Percentiles rank a stretch among this genome's conserved stretches.
These are phyloP conservation scores for Cricetomys ansorgei DNA, from an alignment of 2,113 vertebrate species.

Conservation along the genomic window DNA sequence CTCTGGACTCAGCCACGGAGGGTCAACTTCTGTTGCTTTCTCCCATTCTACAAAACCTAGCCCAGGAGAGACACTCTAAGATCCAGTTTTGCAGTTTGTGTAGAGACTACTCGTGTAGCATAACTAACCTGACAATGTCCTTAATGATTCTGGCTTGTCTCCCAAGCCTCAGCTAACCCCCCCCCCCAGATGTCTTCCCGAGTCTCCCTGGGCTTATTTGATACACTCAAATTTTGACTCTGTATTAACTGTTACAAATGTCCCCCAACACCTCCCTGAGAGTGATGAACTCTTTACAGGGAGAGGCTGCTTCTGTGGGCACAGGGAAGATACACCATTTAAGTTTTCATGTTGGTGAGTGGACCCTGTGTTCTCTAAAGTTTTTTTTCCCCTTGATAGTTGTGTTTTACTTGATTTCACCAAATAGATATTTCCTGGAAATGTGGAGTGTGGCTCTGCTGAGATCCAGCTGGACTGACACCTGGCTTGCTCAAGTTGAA, in stretches of 20 bases:
- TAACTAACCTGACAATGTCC: not conserved
- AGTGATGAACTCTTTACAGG: not conserved
- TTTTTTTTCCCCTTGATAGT: not conserved
- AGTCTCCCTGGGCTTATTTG: not conserved
- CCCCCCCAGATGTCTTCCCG: not conserved
- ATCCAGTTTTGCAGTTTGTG: not conserved
- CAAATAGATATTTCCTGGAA: not conserved
- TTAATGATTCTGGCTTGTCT: not conserved
- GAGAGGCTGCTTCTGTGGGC: not conserved
- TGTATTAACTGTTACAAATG: not conserved
- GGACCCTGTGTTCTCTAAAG: not conserved
- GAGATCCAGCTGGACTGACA: not conserved
- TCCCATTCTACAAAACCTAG: not conserved
- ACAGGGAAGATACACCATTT: not conserved
- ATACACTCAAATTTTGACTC: not conserved
- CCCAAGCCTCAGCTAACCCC: not conserved
- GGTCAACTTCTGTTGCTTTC: not conserved
- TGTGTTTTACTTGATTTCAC: constrained; percentile 5
- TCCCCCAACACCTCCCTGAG: accelerated
- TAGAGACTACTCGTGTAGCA: not conserved
- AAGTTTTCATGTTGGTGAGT: not conserved
- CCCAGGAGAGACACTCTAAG: not conserved
- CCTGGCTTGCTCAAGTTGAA: not conserved
- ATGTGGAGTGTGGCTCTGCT: not conserved
- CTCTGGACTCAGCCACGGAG: not conserved